phyloP scores from a whole-genome alignment of 2,113 vertebrate species.

The Semicossyphus pulcher region DNA sequence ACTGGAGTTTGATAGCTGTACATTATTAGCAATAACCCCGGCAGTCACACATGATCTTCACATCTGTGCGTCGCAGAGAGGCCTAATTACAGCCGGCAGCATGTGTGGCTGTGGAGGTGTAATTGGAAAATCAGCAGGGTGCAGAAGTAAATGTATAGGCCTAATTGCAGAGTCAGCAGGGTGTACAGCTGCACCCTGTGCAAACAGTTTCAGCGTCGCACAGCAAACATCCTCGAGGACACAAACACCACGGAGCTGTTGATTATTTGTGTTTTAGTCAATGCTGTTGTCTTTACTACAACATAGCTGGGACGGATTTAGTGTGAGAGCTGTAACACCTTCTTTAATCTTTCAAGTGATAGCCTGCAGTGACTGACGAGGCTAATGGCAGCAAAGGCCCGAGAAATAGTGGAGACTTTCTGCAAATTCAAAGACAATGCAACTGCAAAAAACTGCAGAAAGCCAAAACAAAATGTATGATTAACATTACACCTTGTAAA shows the following conservation, averaged over 20 bases:
- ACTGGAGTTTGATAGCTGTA: constrained; percentile 4
- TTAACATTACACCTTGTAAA: too few relatives aligned
- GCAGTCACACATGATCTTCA: neutral
- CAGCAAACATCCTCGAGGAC: constrained; percentile 39
- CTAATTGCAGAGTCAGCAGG: constrained; percentile 67
- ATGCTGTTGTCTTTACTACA: neutral
- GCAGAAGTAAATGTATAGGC: constrained; percentile 35
- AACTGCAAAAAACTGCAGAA: too few relatives aligned
- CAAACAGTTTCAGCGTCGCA: constrained; percentile 26
- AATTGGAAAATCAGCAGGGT: constrained; percentile 70
- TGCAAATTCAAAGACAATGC: too few relatives aligned
- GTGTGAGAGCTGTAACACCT: neutral
- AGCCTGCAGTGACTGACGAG: too few relatives aligned
- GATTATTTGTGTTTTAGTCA: constrained; percentile 8
- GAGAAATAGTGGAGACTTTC: too few relatives aligned
- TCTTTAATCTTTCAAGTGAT: too few relatives aligned
- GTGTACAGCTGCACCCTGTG: constrained; percentile 51
- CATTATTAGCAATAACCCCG: constrained; percentile 11
- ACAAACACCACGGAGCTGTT: constrained; percentile 17
- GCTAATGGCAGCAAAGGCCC: too few relatives aligned
- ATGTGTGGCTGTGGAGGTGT: constrained; percentile 50
- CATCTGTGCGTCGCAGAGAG: constrained; percentile 37
- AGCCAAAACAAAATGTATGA: too few relatives aligned
- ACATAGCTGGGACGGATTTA: neutral
- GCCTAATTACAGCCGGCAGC: constrained; percentile 44